Conservation (phyloP, 2,888 invertebrate species). For the Pomacea canaliculata region DNA sequence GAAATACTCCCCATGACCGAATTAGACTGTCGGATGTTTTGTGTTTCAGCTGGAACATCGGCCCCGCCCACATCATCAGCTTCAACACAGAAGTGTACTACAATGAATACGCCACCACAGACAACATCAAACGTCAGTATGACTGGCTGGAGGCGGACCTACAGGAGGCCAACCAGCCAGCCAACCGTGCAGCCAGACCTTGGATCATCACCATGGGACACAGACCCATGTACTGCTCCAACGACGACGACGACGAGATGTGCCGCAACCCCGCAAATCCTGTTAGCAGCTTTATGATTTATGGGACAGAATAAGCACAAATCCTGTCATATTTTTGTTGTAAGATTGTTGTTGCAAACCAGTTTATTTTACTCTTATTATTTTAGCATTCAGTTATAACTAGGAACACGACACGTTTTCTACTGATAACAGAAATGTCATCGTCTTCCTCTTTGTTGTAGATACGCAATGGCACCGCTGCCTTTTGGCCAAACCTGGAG, state of each 20-base stretch:
- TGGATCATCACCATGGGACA: slow-evolving; percentile 70
- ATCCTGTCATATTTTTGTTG: too few relatives aligned
- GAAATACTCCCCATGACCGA: too few relatives aligned
- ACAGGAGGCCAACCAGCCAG: slow-evolving; percentile 65
- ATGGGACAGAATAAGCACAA: too few relatives aligned
- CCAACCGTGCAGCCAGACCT: slow-evolving; percentile 65
- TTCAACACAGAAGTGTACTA: slow-evolving; percentile 96
- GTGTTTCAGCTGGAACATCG: slow-evolving; percentile 64
- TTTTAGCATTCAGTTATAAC: too few relatives aligned
- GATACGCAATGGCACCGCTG: too few relatives aligned
- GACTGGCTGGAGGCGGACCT: slow-evolving; percentile 86
- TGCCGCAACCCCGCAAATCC: slow-evolving; percentile 32
- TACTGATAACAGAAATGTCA: too few relatives aligned
- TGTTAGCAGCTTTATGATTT: slow-evolving; percentile 11
- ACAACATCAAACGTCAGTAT: slow-evolving; percentile 74
- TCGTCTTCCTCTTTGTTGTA: too few relatives aligned
- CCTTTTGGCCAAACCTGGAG: too few relatives aligned
- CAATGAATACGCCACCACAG: slow-evolving; percentile 82
- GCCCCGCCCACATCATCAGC: slow-evolving; percentile 78
- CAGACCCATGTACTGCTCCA: slow-evolving; percentile 72
- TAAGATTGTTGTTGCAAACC: too few relatives aligned
- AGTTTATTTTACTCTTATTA: too few relatives aligned
- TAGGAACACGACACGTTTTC: too few relatives aligned
- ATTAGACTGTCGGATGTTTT: background rate
- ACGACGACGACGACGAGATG: slow-evolving; percentile 75